These are phyloP conservation scores for Hyperopisus bebe DNA, from an alignment of 2,113 vertebrate genomes.

Conservation along the genomic window DNA sequence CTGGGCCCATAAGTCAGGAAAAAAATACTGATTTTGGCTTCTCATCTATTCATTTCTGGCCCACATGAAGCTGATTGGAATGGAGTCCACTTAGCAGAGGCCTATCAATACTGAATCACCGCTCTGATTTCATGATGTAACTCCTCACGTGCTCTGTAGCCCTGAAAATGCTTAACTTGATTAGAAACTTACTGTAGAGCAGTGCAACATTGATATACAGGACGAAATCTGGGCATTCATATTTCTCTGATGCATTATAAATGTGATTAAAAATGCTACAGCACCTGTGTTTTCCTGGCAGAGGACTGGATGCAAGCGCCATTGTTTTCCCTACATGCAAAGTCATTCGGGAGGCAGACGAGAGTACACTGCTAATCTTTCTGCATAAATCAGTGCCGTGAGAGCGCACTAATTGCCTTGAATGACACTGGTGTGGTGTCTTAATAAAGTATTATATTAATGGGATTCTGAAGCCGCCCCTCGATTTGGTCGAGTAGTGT, in stretches of 20 bases:
- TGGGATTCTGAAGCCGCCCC: conserved; percentile 9
- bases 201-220: background rate
- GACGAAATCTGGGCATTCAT: background rate
- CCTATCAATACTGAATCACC: background rate
- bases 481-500: background rate
- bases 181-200: background rate
- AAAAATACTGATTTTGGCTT: background rate
- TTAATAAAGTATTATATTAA: conserved; percentile 12
- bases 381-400: background rate
- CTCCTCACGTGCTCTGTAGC: background rate
- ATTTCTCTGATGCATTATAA: background rate
- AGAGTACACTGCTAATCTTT: background rate
- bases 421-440: background rate
- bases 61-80: background rate
- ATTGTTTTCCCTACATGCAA: background rate
- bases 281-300: background rate
- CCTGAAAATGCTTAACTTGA: background rate
- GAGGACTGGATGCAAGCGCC: background rate
- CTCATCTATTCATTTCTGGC: background rate
- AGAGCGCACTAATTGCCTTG: background rate
- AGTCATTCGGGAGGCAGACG: background rate
- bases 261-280: background rate
- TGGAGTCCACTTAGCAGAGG: background rate
- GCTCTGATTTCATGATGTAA: background rate
- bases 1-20: background rate